Percentiles rank a stretch among this genome's conserved stretches.
Evolutionary conservation across 1,140 invertebrate species (phyloP).

Genomic region (Venustaconcha ellipsiformis): DNA sequence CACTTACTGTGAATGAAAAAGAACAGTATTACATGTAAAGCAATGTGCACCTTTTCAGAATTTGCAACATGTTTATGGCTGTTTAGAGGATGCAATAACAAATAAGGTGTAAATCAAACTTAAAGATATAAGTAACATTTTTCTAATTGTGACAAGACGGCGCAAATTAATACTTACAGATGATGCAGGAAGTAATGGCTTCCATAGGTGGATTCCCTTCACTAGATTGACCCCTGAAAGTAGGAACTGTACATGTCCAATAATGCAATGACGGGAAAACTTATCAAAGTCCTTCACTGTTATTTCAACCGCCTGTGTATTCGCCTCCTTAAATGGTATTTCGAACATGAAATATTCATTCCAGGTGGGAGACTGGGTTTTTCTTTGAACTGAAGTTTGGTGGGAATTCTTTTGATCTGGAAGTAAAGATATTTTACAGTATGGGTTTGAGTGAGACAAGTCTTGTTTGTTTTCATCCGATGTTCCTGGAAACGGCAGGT

Average conservation of each 20-base stretch:
- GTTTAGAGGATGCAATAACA: too few relatives aligned
- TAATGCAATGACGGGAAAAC: conserved; percentile 65
- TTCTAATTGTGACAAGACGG: too few relatives aligned
- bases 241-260: conserved; percentile 62
- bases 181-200: conserved; percentile 65
- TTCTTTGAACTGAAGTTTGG: conserved; percentile 66
- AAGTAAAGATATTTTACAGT: conserved; percentile 65
- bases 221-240: conserved; percentile 63
- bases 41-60: too few relatives aligned
- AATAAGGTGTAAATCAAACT: too few relatives aligned
- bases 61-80: too few relatives aligned
- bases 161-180: conserved; percentile 51
- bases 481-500: conserved; percentile 65
- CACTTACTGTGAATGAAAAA: too few relatives aligned
- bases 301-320: conserved; percentile 61
- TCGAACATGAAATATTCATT: conserved; percentile 67
- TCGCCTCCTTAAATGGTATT: conserved; percentile 59
- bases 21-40: too few relatives aligned
- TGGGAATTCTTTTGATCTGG: conserved; percentile 65
- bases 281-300: conserved; percentile 68
- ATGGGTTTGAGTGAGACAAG: conserved; percentile 69
- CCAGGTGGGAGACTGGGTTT: conserved; percentile 65
- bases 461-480: conserved; percentile 67
- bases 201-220: conserved; percentile 71
- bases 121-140: too few relatives aligned